Evolutionary conservation across 2,797 vertebrate species (phyloP), one percentile per base, ranked within the genome.

Genomic region (Lepilemur septentrionalis): DNA sequence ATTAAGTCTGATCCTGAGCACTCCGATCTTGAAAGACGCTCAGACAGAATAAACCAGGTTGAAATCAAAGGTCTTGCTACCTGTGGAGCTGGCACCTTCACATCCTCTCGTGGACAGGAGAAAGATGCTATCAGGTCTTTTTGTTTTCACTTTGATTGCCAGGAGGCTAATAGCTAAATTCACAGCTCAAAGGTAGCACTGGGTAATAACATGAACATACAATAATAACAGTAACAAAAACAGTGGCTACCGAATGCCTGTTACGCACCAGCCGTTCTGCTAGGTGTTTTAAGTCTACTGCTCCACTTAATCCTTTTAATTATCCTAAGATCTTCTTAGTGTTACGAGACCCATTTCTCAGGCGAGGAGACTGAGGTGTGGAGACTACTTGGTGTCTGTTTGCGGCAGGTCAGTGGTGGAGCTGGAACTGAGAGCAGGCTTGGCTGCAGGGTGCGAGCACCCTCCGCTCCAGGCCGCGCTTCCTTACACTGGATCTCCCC

Each of bases 341-440:
- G 43, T 20, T 17, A 14, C 35, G 32, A 63, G 76, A 69, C 5
- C 50, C 72, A 88, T 72, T 94, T 78, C 82, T 85, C 52, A 86
- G 73, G 17, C 0, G 0, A 28, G 87, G 63, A 83, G 67, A 85
- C 59, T 4, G 52, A 94, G 89, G 78, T 50, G 7, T 1, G 25
- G 50, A 28, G 50, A 59, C 22, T 7, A 15, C 23, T 1, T 0
- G 10, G 5, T 22, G 38, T n/a, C 30, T 87, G n/a, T 69, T 38
- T 20, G 69, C 48, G n/a, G 92, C 22, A 8, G 8, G 43, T 4
- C 22, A 72, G 32, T 12, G 32, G 43, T 3, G 1, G 25, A 22
- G 35, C 50, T 79, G 63, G 84, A 61, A 13, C 50, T 79, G 61
- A 55, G 93, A 73, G 8, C 32, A 28, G 83, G 87, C 46, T 67